Conservation (phyloP, 2,113 vertebrate species). For the Ceratotherium simum region DNA sequence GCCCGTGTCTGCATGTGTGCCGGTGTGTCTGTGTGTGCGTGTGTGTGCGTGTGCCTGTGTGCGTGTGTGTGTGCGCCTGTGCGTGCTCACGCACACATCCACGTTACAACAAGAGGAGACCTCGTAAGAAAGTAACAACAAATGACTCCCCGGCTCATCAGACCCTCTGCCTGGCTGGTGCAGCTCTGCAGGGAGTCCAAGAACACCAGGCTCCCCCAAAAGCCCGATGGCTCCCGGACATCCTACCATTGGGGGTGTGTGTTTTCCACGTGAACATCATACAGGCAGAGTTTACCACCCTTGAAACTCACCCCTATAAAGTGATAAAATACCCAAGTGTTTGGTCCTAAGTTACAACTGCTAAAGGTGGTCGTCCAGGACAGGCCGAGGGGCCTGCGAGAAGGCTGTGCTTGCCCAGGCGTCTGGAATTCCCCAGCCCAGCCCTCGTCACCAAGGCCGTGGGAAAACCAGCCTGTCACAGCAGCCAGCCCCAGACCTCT, state of each 20-base stretch:
- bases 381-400: background rate
- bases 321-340: background rate
- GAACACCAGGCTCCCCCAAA: background rate
- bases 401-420: background rate
- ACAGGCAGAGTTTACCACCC: background rate
- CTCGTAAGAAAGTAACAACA: fast-evolving
- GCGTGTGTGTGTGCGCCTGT: fast-evolving
- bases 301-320: background rate
- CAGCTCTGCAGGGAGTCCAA: background rate
- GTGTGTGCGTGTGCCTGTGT: background rate
- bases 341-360: background rate
- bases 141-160: background rate
- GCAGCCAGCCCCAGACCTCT: background rate
- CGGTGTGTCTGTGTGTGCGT: background rate
- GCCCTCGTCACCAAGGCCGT: background rate
- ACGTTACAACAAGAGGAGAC: background rate
- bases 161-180: background rate
- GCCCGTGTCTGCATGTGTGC: fast-evolving
- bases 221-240: background rate
- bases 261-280: background rate
- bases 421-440: slow-evolving; percentile 67
- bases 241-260: fast-evolving
- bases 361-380: fast-evolving
- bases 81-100: fast-evolving
- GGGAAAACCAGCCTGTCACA: slow-evolving; percentile 10